phyloP scores from a whole-genome alignment of 2,113 vertebrate genomes.

The Clupea harengus region DNA sequence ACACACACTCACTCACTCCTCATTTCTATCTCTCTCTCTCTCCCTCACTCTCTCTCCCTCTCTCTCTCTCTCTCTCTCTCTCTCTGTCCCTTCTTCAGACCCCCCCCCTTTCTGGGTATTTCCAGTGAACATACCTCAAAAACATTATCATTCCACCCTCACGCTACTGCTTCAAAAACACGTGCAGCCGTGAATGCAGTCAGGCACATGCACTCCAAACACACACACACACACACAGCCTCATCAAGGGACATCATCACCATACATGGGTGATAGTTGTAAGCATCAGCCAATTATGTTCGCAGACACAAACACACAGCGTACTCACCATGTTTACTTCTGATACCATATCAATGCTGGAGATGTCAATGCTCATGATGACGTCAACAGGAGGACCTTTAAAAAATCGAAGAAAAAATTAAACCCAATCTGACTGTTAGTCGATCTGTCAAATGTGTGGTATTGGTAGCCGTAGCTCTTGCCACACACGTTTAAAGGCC shows the following conservation, averaged over 20 bases:
- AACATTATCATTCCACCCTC: constrained; percentile 12
- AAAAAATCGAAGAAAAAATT: constrained; percentile 34
- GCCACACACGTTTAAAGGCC: neutral
- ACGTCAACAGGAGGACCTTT: constrained; percentile 89
- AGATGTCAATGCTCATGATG: constrained; percentile 89
- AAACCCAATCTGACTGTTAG: constrained; percentile 2
- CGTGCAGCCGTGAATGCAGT: constrained; percentile 28
- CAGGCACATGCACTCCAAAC: constrained; percentile 14
- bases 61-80: constrained; percentile 15
- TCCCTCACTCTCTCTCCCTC: neutral
- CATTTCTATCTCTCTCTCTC: constrained; percentile 19
- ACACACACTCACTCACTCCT: neutral
- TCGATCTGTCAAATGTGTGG: constrained; percentile 23
- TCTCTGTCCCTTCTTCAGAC: constrained; percentile 8
- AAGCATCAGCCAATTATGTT: constrained; percentile 16
- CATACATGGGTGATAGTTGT: neutral
- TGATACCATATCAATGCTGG: constrained; percentile 92
- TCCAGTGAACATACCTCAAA: neutral
- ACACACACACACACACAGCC: neutral
- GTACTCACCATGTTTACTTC: constrained; percentile 96
- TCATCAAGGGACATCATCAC: constrained; percentile 1
- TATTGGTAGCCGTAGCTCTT: constrained; percentile 4
- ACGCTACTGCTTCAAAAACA: constrained; percentile 28
- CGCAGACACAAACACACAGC: constrained; percentile 10
- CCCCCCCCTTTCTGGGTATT: neutral